These are phyloP conservation scores for Dascillus cervinus DNA, from an alignment of 2,888 invertebrate genomes.

Conservation along the genomic window DNA sequence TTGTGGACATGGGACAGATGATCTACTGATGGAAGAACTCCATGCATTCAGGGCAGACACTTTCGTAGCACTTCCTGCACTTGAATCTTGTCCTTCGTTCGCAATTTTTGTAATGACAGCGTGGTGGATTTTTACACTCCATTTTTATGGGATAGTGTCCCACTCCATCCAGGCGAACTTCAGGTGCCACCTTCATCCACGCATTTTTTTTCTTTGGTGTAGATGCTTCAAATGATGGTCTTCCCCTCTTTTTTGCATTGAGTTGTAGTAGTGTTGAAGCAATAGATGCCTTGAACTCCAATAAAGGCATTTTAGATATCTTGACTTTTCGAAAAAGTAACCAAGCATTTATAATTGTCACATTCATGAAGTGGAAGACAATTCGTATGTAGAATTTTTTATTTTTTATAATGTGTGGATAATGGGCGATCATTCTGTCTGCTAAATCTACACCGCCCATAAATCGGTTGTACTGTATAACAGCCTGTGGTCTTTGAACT, in stretches of 20 bases:
- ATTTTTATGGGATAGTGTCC: conserved; percentile 11
- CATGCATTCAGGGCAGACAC: background rate
- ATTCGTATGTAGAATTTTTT: conserved; percentile 2
- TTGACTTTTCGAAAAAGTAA: conserved; percentile 2
- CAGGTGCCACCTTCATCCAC: conserved; percentile 9
- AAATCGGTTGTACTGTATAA: conserved; percentile 9
- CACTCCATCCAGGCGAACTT: conserved; percentile 10
- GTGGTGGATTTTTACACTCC: conserved; percentile 9
- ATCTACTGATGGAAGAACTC: background rate
- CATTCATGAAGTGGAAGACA: conserved; percentile 2
- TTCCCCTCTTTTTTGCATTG: conserved; percentile 10
- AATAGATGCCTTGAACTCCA: conserved; percentile 11
- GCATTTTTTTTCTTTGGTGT: conserved; percentile 9
- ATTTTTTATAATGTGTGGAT: conserved; percentile 2
- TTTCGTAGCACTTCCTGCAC: background rate
- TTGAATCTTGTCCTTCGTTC: conserved; percentile 7
- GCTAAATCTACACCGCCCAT: conserved; percentile 7
- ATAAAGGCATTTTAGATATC: conserved; percentile 7
- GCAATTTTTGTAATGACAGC: conserved; percentile 10
- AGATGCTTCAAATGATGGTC: conserved; percentile 4
- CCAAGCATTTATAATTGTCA: conserved; percentile 3
- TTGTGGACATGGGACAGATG: background rate
- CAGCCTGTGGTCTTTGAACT: conserved; percentile 7
- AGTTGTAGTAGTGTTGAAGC: conserved; percentile 10
- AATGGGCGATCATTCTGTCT: conserved; percentile 3